Percentiles rank a stretch among this genome's conserved stretches.
Conservation (phyloP, 2,888 invertebrate genomes). For the Troglohyphantes excavatus region DNA sequence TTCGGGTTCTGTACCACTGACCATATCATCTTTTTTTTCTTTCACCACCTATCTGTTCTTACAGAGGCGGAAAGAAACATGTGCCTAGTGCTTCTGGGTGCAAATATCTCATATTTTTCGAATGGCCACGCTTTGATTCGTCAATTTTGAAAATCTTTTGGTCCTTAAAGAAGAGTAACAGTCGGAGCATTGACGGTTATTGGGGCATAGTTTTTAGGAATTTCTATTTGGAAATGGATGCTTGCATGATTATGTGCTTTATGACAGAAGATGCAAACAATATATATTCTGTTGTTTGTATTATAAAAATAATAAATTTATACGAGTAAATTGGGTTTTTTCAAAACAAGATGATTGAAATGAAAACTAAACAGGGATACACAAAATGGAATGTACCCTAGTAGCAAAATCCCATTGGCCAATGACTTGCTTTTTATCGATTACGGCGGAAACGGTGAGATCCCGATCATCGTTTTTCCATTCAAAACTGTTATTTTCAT, state of each 20-base stretch:
- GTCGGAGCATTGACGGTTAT: slow-evolving; percentile 36
- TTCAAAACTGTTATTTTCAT: too few species aligned
- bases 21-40: slow-evolving; percentile 49
- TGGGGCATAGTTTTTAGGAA: slow-evolving; percentile 42
- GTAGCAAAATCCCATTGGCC: too few species aligned
- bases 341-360: too few species aligned
- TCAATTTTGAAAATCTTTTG: slow-evolving; percentile 33
- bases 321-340: too few species aligned
- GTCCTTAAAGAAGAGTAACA: slow-evolving; percentile 45
- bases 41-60: slow-evolving; percentile 70
- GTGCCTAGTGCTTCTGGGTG: neutral
- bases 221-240: slow-evolving; percentile 16
- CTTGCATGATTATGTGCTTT: slow-evolving; percentile 38
- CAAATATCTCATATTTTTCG: slow-evolving; percentile 66
- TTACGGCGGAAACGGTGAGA: too few species aligned
- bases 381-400: too few species aligned
- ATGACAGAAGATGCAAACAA: slow-evolving; percentile 37
- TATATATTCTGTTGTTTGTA: neutral
- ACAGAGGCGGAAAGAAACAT: slow-evolving; percentile 39
- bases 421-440: too few species aligned
- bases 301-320: neutral
- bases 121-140: slow-evolving; percentile 64
- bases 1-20: slow-evolving; percentile 50
- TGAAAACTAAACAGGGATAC: too few species aligned
- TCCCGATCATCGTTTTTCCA: too few species aligned